phyloP scores from a whole-genome alignment of 2,113 vertebrate genomes.

The Epinephelus cyanopodus region DNA sequence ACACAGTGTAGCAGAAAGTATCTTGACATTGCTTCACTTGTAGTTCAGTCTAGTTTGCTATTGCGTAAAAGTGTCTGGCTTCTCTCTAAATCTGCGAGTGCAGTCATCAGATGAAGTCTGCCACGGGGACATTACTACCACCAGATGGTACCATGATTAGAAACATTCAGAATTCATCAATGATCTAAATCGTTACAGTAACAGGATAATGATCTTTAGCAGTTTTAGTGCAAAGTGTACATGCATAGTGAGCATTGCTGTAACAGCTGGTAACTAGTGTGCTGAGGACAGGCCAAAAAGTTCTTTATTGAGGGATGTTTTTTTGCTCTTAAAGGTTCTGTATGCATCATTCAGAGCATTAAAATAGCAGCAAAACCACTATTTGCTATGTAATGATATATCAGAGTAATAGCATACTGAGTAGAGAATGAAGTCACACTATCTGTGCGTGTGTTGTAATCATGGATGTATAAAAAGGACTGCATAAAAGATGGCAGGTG shows the following conservation, averaged over 20 bases:
- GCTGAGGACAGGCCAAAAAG: no score
- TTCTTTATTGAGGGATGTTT: no score
- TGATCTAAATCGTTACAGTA: background rate
- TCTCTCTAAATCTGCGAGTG: background rate
- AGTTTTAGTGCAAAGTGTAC: background rate
- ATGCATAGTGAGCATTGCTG: background rate
- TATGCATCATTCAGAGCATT: no score
- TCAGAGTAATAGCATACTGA: no score
- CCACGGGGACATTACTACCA: background rate
- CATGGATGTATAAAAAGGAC: no score
- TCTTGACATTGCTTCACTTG: background rate
- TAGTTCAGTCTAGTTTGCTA: background rate
- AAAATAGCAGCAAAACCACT: no score
- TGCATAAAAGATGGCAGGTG: no score
- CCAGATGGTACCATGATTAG: background rate
- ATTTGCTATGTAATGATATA: no score
- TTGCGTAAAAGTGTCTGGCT: background rate
- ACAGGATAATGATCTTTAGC: background rate
- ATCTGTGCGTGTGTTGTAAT: no score
- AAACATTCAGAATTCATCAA: background rate
- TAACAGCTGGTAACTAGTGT: background rate
- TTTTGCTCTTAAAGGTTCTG: no score
- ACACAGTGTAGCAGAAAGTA: background rate
- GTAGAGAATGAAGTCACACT: no score
- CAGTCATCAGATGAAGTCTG: background rate